Evolutionary conservation across 2,888 invertebrate species (phyloP), one percentile per base, ranked within the genome.

Genomic region (Coenonympha arcania): DNA sequence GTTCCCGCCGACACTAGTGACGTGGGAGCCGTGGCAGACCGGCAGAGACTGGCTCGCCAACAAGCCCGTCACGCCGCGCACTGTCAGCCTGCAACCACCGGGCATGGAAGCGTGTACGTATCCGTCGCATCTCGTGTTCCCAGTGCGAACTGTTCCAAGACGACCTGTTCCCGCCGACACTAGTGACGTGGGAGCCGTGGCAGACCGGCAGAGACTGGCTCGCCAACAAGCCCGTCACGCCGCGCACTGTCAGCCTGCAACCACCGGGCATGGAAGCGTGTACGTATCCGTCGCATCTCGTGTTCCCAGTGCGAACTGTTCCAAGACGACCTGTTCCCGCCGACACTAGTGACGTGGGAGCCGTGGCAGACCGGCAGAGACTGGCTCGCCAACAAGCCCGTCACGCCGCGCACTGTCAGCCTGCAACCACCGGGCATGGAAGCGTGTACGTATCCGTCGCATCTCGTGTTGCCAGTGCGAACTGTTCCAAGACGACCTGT

Each of bases 61-160:
- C 20, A 84, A 81, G 45, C 89, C 90, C 61, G 90, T 88, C 57
- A 72, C 86, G 40, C 90, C 91, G 0, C 76, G 79, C 52, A 89
- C 90, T 47, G 86, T 92, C 56, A 94, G 91, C 69, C 87, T 98
- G 60, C 92, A 93, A 73, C 97, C 98, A 20, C 90, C 91, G 26
- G 95, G 94, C 71, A 97, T 98, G 97, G 92, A 92, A 62, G 88
- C 90, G 39, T 79, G 95, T 95, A 77, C 61, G 77, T 72, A 42
- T n/a, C 4, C 1, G n/a, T n/a, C n/a, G n/a, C n/a, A n/a, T n/a
- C n/a, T n/a, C n/a, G 3, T 6, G 13, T 30, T 43, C 20, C 3
- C 80, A 96, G 96, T 94, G 92, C 68, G 97, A 97, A 73, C 88
- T 94, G 57, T 99, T 98, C 89, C 98, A 98, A 92, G 97, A 98